Evolutionary conservation across 2,888 invertebrate genomes (phyloP).

Genomic region (Drosophila borborema): DNA sequence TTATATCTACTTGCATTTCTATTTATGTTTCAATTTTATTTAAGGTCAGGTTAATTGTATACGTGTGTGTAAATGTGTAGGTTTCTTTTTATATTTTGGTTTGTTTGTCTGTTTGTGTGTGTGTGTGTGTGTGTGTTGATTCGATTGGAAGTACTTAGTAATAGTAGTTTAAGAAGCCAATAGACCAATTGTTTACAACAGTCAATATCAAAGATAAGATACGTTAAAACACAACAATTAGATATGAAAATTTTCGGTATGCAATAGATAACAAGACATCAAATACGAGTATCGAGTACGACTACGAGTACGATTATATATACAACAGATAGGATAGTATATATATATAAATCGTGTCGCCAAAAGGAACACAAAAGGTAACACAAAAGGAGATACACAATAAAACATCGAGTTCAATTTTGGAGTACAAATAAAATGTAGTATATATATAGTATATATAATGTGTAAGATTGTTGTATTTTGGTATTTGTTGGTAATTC

Average conservation of each 20-base stretch:
- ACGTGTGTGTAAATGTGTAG: slow-evolving; percentile 17
- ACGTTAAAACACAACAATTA: slow-evolving; percentile 67
- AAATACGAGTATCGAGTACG: slow-evolving; percentile 36
- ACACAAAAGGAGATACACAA: slow-evolving; percentile 49
- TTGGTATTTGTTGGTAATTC: slow-evolving; percentile 4
- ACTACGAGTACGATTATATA: slow-evolving; percentile 56
- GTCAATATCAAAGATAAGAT: slow-evolving; percentile 56
- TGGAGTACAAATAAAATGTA: slow-evolving; percentile 61
- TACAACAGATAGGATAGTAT: slow-evolving; percentile 53
- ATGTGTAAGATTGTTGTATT: slow-evolving; percentile 36
- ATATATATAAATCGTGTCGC: slow-evolving; percentile 57
- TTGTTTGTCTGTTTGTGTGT: slow-evolving; percentile 26
- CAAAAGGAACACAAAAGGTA: slow-evolving; percentile 59
- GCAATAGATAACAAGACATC: slow-evolving; percentile 80
- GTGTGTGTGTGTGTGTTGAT: slow-evolving; percentile 23
- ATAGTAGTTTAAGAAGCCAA: slow-evolving; percentile 58
- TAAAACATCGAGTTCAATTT: slow-evolving; percentile 64
- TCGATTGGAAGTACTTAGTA: slow-evolving; percentile 39
- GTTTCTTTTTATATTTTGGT: slow-evolving; percentile 30
- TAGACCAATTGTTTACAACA: slow-evolving; percentile 76
- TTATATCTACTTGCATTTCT: slow-evolving; percentile 1
- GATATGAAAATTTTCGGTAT: slow-evolving; percentile 61
- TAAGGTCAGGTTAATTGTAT: slow-evolving; percentile 34
- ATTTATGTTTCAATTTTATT: slow-evolving; percentile 16
- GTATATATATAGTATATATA: background rate